A percentile compares a stretch with the other conserved stretches of the same genome.
Evolutionary conservation across 2,113 vertebrate genomes (phyloP).

Genomic region (Peucedramus taeniatus): DNA sequence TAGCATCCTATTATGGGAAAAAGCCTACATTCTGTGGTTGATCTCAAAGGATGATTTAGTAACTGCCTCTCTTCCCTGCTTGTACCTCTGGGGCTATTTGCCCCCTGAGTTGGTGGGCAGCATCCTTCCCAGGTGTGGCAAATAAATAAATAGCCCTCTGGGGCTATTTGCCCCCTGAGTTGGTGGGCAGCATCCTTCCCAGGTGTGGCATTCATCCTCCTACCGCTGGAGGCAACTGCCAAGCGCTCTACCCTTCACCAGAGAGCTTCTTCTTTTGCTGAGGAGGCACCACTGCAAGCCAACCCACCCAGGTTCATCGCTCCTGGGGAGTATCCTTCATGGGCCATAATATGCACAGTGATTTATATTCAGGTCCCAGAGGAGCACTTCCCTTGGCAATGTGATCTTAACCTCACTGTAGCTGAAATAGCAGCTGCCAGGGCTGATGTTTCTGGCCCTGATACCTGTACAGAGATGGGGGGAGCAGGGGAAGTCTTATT

Average conservation of each 20-base stretch:
- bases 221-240: accelerated
- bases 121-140: background rate
- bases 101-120: background rate
- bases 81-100: background rate
- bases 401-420: accelerated
- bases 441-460: background rate
- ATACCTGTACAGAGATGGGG: accelerated
- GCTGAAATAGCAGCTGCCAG: background rate
- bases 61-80: background rate
- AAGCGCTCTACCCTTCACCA: accelerated
- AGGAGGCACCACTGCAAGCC: accelerated
- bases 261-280: background rate
- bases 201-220: background rate
- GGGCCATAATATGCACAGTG: background rate
- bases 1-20: background rate
- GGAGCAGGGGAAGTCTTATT: background rate
- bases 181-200: background rate
- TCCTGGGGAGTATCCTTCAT: background rate
- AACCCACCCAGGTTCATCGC: accelerated
- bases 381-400: background rate
- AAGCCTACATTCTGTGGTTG: background rate
- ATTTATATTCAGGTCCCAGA: background rate
- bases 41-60: background rate
- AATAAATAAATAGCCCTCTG: background rate
- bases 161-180: background rate